Evolutionary conservation across 2,888 invertebrate species (phyloP).

Genomic region (Lasioglossum lativentre): DNA sequence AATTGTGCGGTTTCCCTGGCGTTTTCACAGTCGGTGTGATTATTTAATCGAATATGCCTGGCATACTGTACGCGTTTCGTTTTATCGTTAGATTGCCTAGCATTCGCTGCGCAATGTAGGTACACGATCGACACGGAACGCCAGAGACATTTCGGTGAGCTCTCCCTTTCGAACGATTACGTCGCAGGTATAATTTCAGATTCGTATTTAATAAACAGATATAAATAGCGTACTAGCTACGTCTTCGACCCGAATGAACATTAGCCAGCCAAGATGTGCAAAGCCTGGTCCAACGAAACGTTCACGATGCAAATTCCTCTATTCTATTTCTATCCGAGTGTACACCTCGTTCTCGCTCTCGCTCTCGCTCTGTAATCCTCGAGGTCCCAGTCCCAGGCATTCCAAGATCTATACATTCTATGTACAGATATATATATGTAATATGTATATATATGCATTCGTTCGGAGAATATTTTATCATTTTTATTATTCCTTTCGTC

Average conservation of each 20-base stretch:
- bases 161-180: constrained; percentile 13
- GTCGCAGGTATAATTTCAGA: constrained; percentile 33
- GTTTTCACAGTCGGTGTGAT: not conserved
- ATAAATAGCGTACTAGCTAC: constrained; percentile 43
- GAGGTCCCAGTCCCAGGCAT: not conserved
- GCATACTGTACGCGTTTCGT: not conserved
- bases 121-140: not conserved
- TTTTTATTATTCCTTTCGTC: not conserved
- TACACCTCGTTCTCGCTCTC: not conserved
- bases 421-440: no score
- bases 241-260: constrained; percentile 5
- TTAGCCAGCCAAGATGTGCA: constrained; percentile 22
- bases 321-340: constrained; percentile 34
- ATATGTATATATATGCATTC: not conserved
- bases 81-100: not conserved
- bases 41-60: not conserved
- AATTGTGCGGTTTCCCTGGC: not conserved
- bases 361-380: not conserved
- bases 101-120: not conserved
- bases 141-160: not conserved
- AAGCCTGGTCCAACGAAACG: constrained; percentile 17
- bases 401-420: not conserved
- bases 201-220: constrained; percentile 44
- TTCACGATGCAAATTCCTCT: constrained; percentile 30
- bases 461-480: not conserved